Conservation (phyloP, 2,113 vertebrate species). For the Trogon surrucura region DNA sequence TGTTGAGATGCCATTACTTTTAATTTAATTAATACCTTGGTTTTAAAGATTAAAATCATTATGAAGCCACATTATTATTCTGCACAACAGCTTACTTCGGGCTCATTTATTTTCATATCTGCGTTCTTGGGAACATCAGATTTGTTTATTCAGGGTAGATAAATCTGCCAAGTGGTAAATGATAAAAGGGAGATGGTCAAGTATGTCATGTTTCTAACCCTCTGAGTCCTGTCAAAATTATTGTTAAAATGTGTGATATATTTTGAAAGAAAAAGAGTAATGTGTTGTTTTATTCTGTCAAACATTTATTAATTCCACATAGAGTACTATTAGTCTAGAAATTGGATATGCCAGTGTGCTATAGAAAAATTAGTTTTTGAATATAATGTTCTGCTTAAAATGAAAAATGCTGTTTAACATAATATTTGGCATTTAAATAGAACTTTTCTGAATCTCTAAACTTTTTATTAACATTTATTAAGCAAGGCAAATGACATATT, state of each 20-base stretch:
- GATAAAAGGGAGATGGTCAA: constrained; percentile 12
- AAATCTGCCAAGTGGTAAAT: constrained; percentile 27
- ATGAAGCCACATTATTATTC: constrained; percentile 39
- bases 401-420: constrained; percentile 27
- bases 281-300: constrained; percentile 15
- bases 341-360: constrained; percentile 5
- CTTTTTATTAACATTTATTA: constrained; percentile 39
- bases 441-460: neutral
- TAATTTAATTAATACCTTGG: constrained; percentile 44
- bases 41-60: constrained; percentile 20
- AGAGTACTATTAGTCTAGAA: constrained; percentile 12
- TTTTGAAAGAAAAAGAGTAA: constrained; percentile 31
- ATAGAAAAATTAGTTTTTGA: constrained; percentile 27
- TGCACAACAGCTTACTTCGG: constrained; percentile 7
- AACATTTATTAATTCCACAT: neutral
- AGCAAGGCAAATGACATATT: neutral
- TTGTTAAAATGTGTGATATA: constrained; percentile 34
- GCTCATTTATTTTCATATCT: constrained; percentile 41
- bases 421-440: constrained; percentile 26
- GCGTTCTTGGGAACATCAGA: neutral
- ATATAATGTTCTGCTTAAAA: neutral
- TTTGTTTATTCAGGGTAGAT: constrained; percentile 57
- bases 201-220: constrained; percentile 40
- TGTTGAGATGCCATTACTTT: constrained; percentile 22
- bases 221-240: constrained; percentile 50